Percentiles rank a stretch among this genome's conserved stretches.
Conservation (phyloP, 2,888 invertebrate genomes). For the Drosophila anomalata region DNA sequence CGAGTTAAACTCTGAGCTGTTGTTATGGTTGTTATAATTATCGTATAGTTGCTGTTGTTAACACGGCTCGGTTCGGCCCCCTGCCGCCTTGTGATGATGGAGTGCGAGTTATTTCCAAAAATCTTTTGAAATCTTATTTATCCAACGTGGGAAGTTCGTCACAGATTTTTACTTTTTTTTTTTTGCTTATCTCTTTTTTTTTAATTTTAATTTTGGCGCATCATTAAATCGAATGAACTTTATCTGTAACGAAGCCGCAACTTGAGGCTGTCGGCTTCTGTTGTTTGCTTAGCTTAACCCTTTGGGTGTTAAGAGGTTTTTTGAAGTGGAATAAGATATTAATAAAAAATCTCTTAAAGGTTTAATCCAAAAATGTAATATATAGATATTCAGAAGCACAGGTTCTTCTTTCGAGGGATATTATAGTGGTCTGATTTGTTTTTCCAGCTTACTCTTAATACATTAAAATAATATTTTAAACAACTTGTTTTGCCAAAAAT, state of each 20-base stretch:
- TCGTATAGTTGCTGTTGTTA: constrained; percentile 53
- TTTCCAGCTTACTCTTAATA: not conserved
- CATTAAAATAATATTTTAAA: not conserved
- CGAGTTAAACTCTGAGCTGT: constrained; percentile 64
- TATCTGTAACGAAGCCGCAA: constrained; percentile 65
- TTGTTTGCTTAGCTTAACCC: constrained; percentile 35
- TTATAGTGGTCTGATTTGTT: not conserved
- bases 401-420: no score
- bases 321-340: not conserved
- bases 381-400: no score
- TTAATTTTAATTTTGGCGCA: constrained; percentile 59
- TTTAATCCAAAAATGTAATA: no score
- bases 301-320: not conserved
- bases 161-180: constrained; percentile 40
- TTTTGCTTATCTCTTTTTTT: constrained; percentile 14
- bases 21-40: constrained; percentile 64
- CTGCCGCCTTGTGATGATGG: constrained; percentile 49
- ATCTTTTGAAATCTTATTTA: constrained; percentile 71
- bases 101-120: constrained; percentile 63
- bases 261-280: constrained; percentile 28
- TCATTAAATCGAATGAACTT: constrained; percentile 78
- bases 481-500: constrained; percentile 11
- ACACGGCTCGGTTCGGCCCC: constrained; percentile 51
- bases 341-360: no score
- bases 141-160: constrained; percentile 54